Evolutionary conservation across 1,140 invertebrate species (phyloP).

Genomic region (Asobara japonica): DNA sequence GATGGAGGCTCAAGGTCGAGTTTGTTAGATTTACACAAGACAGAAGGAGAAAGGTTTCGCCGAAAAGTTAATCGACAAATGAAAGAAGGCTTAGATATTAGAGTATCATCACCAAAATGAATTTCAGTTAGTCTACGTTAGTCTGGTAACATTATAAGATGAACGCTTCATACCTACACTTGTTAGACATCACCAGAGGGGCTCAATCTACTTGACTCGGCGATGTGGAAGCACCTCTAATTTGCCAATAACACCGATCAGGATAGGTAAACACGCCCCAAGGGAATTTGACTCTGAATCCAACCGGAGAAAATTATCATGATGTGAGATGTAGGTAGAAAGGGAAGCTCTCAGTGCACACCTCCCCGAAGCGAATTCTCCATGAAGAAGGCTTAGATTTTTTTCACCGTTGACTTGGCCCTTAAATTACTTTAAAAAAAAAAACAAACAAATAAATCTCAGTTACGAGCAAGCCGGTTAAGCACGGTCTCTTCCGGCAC

Average conservation of each 20-base stretch:
- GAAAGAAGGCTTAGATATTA: too few species aligned
- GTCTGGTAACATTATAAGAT: too few species aligned
- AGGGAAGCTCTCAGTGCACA: too few species aligned
- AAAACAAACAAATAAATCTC: slow-evolving; percentile 12
- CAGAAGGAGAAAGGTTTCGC: too few species aligned
- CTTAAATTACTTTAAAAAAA: not conserved
- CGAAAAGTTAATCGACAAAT: too few species aligned
- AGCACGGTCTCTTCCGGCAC: not conserved
- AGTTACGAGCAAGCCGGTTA: not conserved
- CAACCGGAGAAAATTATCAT: not conserved
- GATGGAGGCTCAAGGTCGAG: too few species aligned
- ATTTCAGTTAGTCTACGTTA: too few species aligned
- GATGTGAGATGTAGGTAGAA: not conserved
- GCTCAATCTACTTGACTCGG: slow-evolving; percentile 37
- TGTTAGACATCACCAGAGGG: slow-evolving; percentile 5
- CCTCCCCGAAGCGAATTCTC: too few species aligned
- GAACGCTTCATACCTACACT: too few species aligned
- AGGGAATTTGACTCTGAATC: not conserved
- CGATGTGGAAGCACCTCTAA: slow-evolving; percentile 51
- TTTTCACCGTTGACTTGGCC: not conserved
- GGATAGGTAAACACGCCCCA: not conserved
- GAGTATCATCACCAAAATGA: too few species aligned
- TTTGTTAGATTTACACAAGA: too few species aligned
- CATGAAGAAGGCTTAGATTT: too few species aligned
- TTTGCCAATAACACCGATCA: slow-evolving; percentile 53